Percentiles rank a stretch among this genome's conserved stretches.
Conservation (phyloP, 2,797 vertebrate species). For the Pseudochirops corinnae region DNA sequence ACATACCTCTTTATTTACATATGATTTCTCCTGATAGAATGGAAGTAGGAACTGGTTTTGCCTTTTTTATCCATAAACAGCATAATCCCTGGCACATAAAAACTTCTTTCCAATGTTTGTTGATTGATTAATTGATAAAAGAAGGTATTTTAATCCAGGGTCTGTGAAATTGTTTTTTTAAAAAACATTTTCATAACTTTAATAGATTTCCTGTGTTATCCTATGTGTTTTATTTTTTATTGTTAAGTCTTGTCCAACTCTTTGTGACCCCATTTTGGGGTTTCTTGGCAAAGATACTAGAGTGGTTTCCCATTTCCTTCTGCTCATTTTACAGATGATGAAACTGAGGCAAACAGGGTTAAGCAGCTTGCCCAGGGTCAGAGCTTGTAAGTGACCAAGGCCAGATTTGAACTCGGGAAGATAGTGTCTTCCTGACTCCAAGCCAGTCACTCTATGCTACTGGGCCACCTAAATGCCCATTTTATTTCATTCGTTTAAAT, state of each 20-base stretch:
- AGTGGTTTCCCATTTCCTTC: background rate
- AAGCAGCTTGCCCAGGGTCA: background rate
- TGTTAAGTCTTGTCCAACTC: too few species aligned
- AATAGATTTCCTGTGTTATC: background rate
- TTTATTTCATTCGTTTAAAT: background rate
- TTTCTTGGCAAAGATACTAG: too few species aligned
- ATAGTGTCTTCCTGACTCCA: background rate
- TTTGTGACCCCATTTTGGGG: too few species aligned
- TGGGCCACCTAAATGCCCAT: background rate
- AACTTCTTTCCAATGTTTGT: too few species aligned
- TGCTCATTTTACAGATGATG: background rate
- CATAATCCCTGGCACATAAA: background rate
- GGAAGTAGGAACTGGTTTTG: background rate
- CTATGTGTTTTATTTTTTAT: too few species aligned
- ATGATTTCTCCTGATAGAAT: background rate
- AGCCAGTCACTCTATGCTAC: background rate
- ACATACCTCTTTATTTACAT: too few species aligned
- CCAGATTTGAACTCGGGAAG: background rate
- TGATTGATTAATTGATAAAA: too few species aligned
- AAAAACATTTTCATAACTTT: background rate
- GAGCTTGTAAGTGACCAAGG: background rate
- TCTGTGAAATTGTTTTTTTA: background rate
- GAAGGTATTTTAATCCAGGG: too few species aligned
- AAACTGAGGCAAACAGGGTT: background rate
- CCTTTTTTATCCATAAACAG: background rate